Evolutionary conservation across 2,888 invertebrate species (phyloP).

Genomic region (Tipula lateralis): DNA sequence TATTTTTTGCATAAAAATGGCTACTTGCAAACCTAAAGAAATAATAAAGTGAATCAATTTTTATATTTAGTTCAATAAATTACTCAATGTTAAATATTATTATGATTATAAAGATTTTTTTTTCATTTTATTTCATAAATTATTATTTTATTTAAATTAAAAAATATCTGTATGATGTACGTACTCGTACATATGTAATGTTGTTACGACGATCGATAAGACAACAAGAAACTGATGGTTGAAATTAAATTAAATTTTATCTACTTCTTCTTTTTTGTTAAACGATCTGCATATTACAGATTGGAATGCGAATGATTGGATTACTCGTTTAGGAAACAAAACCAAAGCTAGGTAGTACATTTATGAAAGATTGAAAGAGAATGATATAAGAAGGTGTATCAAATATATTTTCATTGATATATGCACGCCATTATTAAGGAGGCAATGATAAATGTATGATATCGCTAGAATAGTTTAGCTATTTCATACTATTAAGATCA

Average conservation of each 20-base stretch:
- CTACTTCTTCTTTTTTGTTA: background rate
- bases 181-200: background rate
- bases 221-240: background rate
- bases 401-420: background rate
- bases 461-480: background rate
- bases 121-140: background rate
- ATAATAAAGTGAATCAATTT: conserved; percentile 13
- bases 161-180: background rate
- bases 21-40: background rate
- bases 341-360: background rate
- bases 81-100: background rate
- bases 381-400: background rate
- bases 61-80: conserved; percentile 19
- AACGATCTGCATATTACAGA: background rate
- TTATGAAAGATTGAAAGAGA: background rate
- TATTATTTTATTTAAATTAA: conserved; percentile 11
- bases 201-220: background rate
- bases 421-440: background rate
- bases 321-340: background rate
- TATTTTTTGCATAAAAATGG: background rate
- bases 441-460: background rate
- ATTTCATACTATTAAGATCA: background rate
- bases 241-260: background rate
- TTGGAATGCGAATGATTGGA: background rate
- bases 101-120: background rate